Percentiles rank a stretch among this genome's conserved stretches.
Conservation (phyloP, 2,888 invertebrate species). For the Diadegma fenestrale region DNA sequence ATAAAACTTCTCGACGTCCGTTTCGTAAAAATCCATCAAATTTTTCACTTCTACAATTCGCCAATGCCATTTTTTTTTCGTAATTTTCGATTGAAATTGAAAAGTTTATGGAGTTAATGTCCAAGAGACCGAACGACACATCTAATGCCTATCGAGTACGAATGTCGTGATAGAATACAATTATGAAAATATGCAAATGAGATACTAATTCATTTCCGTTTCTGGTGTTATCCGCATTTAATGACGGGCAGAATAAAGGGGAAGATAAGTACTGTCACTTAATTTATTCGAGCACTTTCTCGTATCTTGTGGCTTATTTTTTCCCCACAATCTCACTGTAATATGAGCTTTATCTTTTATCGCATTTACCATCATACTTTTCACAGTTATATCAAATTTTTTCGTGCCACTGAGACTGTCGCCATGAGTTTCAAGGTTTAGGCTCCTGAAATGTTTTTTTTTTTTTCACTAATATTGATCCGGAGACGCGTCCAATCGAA, state of each 20-base stretch:
- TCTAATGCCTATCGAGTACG: background rate
- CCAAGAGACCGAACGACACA: background rate
- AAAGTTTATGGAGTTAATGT: background rate
- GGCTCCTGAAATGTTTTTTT: background rate
- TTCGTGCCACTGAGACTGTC: background rate
- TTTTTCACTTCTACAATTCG: background rate
- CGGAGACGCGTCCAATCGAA: no score
- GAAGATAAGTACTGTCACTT: conserved; percentile 32
- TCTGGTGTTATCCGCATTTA: conserved; percentile 12
- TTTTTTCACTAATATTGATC: no score
- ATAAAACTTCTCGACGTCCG: background rate
- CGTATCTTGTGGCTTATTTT: conserved; percentile 11
- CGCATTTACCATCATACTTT: conserved; percentile 5
- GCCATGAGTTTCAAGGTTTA: background rate
- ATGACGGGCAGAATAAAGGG: background rate
- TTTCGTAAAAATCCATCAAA: background rate
- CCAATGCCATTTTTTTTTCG: no score
- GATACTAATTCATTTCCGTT: background rate
- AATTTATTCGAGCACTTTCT: conserved; percentile 30
- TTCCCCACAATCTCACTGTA: conserved; percentile 13
- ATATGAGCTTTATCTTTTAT: conserved; percentile 9
- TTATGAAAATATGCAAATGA: conserved; percentile 4
- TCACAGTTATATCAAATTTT: conserved; percentile 1
- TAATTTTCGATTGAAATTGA: no score
- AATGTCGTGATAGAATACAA: background rate